These are phyloP conservation scores for Centropyge bicolor DNA, from an alignment of 2,797 vertebrate species.

Conservation along the genomic window DNA sequence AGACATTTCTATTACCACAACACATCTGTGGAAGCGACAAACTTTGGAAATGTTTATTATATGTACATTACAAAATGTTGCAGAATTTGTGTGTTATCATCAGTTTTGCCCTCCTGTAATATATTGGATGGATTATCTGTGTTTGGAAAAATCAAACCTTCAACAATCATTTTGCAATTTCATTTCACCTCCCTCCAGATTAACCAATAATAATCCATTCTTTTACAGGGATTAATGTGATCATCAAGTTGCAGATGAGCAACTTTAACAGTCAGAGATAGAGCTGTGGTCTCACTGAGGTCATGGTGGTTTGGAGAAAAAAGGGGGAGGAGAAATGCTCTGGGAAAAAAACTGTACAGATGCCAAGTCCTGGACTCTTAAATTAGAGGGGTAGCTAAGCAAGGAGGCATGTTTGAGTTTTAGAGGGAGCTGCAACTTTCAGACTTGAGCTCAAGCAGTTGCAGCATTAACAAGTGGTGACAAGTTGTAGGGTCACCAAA, in stretches of 20 bases:
- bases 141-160: conserved; percentile 3
- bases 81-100: not conserved
- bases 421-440: conserved; percentile 44
- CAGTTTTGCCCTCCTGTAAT: not conserved
- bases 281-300: conserved; percentile 64
- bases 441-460: conserved; percentile 39
- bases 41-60: conserved; percentile 40
- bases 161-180: conserved; percentile 4
- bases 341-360: conserved; percentile 63
- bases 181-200: not conserved
- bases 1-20: conserved; percentile 84
- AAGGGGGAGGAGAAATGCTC: conserved; percentile 76
- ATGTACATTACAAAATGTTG: conserved; percentile 25
- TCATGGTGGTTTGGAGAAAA: conserved; percentile 65
- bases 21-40: conserved; percentile 70
- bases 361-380: conserved; percentile 80
- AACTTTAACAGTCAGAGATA: conserved; percentile 41
- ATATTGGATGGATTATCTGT: not conserved
- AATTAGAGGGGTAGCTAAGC: conserved; percentile 74
- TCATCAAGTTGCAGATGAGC: conserved; percentile 52
- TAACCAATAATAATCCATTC: conserved; percentile 12
- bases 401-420: conserved; percentile 59
- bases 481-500: conserved; percentile 21
- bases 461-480: conserved; percentile 24
- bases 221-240: conserved; percentile 21